A percentile compares a stretch with the other conserved stretches of the same genome.
Conservation (phyloP, 2,113 vertebrate genomes). For the Pipra filicauda region DNA sequence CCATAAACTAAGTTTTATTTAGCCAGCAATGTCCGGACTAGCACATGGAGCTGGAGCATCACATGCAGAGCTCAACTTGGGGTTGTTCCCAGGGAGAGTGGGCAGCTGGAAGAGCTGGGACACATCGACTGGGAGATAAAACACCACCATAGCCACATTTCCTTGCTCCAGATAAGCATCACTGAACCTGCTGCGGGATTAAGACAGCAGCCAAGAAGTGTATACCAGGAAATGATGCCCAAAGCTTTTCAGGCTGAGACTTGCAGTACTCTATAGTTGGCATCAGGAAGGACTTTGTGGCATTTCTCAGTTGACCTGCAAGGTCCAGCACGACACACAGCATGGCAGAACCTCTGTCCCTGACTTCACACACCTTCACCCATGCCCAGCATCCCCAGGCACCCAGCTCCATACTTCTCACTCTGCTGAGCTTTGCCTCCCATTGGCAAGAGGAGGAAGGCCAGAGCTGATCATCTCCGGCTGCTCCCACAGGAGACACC, state of each 20-base stretch:
- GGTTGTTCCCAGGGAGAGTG: background rate
- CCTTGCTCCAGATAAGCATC: background rate
- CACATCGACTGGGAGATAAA: background rate
- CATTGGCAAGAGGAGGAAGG: background rate
- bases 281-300: background rate
- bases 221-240: background rate
- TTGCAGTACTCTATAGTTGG: background rate
- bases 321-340: background rate
- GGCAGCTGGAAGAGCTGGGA: background rate
- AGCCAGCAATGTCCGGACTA: rapidly evolving
- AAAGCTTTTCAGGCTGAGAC: background rate
- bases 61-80: background rate
- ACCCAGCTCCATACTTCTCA: rapidly evolving
- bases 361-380: rapidly evolving
- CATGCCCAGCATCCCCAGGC: background rate
- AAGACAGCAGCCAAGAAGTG: background rate
- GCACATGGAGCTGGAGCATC: background rate
- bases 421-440: background rate
- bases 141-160: background rate
- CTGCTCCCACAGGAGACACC: background rate
- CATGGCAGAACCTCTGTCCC: background rate
- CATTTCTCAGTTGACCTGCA: background rate
- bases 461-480: background rate
- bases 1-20: background rate
- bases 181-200: background rate